A percentile compares a stretch with the other conserved stretches of the same genome.
phyloP scores from a whole-genome alignment of 2,113 vertebrate genomes.

The Ptychochromis oligacanthus region DNA sequence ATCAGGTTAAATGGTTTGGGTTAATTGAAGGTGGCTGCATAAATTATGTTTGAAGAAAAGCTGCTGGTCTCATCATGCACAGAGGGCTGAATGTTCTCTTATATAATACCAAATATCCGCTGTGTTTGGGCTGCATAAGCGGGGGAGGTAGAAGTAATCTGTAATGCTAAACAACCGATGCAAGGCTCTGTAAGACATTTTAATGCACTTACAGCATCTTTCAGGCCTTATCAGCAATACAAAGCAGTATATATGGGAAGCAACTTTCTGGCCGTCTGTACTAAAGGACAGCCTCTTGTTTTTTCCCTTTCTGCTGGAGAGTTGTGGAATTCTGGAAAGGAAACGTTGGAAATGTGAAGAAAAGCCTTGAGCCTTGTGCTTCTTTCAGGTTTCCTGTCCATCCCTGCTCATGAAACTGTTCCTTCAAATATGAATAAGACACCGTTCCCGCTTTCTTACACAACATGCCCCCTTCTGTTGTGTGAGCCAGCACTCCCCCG shows the following conservation, averaged over 20 bases:
- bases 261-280: neutral
- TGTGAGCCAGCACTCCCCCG: constrained; percentile 57
- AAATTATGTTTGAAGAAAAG: constrained; percentile 33
- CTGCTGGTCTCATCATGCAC: constrained; percentile 27
- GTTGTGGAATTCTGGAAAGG: neutral
- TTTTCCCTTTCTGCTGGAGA: neutral
- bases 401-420: neutral
- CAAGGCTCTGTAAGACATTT: constrained; percentile 8
- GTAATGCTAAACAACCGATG: constrained; percentile 20
- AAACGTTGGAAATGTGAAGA: neutral
- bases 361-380: neutral
- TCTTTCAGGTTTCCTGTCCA: neutral
- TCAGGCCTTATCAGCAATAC: neutral
- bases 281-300: neutral
- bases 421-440: constrained; percentile 27
- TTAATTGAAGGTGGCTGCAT: neutral
- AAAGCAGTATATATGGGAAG: neutral
- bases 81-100: constrained; percentile 35
- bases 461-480: constrained; percentile 38
- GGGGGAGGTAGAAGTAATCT: constrained; percentile 32
- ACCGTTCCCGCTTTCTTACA: constrained; percentile 21
- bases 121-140: constrained; percentile 34
- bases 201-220: constrained; percentile 17
- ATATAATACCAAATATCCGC: constrained; percentile 42
- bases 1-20: neutral